Evolutionary conservation across 2,888 invertebrate species (phyloP).

Genomic region (Metopia argyrocephala): DNA sequence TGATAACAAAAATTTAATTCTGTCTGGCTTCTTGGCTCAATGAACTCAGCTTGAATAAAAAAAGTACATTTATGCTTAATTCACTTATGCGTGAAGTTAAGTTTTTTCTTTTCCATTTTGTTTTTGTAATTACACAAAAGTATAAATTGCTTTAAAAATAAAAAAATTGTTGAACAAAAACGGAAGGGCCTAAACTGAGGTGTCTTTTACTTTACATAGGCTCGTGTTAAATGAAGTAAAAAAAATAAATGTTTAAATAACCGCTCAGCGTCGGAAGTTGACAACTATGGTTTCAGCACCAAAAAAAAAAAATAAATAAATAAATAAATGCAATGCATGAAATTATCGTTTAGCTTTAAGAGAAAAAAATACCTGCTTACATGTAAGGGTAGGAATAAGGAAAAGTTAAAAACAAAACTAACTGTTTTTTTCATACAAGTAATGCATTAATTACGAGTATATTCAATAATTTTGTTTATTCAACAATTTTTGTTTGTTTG

Average conservation of each 20-base stretch:
- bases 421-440: too few relatives aligned
- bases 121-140: constrained; percentile 51
- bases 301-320: not conserved
- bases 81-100: constrained; percentile 54
- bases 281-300: constrained; percentile 51
- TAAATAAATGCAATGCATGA: constrained; percentile 21
- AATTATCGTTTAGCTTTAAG: not conserved
- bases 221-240: constrained; percentile 47
- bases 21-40: too few relatives aligned
- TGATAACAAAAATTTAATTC: too few relatives aligned
- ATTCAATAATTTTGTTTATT: constrained; percentile 8
- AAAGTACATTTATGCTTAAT: constrained; percentile 10
- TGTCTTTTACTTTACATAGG: constrained; percentile 57
- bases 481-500: not conserved
- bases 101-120: constrained; percentile 43
- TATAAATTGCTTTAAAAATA: constrained; percentile 32
- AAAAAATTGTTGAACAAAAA: constrained; percentile 11
- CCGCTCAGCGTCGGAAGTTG: constrained; percentile 56
- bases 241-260: constrained; percentile 12
- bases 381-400: not conserved
- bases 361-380: not conserved
- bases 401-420: too few relatives aligned
- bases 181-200: not conserved
- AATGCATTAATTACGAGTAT: too few relatives aligned
- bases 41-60: not conserved